A percentile compares a stretch with the other conserved stretches of the same genome.
Conservation (phyloP, 2,888 invertebrate genomes). For the Ephialtes manifestator region DNA sequence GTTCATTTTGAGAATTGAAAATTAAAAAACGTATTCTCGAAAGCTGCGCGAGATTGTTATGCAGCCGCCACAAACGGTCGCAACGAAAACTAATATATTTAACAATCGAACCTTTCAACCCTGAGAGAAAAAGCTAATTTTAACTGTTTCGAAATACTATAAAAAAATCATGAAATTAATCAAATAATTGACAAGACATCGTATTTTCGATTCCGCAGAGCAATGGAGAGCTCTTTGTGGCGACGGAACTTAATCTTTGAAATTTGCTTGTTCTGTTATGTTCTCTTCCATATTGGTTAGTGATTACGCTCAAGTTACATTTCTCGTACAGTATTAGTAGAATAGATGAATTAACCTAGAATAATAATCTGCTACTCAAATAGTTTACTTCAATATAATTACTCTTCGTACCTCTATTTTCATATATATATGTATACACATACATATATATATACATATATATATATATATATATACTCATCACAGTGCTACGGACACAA, state of each 20-base stretch:
- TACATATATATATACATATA: slow-evolving; percentile 82
- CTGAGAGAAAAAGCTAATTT: background rate
- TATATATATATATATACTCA: slow-evolving; percentile 82
- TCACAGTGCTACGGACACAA: slow-evolving; percentile 86
- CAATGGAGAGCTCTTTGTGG: slow-evolving; percentile 31
- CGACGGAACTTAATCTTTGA: slow-evolving; percentile 41
- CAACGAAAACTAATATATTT: background rate
- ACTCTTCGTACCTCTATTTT: slow-evolving; percentile 56
- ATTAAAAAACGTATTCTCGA: background rate
- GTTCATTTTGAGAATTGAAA: slow-evolving; percentile 4
- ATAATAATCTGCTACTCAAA: slow-evolving; percentile 81
- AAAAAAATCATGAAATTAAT: background rate
- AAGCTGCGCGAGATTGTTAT: background rate
- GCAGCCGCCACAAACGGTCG: background rate
- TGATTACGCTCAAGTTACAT: slow-evolving; percentile 45
- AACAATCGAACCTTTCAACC: background rate
- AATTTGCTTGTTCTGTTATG: slow-evolving; percentile 30
- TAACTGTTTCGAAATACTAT: background rate
- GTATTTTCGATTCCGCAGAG: slow-evolving; percentile 31
- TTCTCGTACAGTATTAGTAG: slow-evolving; percentile 80
- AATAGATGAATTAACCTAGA: slow-evolving; percentile 81
- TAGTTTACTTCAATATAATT: slow-evolving; percentile 74
- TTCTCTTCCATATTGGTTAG: slow-evolving; percentile 24
- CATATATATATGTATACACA: slow-evolving; percentile 80
- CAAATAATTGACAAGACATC: background rate